Conservation (phyloP, 2,797 vertebrate species). For the Macroramphosus scolopax region DNA sequence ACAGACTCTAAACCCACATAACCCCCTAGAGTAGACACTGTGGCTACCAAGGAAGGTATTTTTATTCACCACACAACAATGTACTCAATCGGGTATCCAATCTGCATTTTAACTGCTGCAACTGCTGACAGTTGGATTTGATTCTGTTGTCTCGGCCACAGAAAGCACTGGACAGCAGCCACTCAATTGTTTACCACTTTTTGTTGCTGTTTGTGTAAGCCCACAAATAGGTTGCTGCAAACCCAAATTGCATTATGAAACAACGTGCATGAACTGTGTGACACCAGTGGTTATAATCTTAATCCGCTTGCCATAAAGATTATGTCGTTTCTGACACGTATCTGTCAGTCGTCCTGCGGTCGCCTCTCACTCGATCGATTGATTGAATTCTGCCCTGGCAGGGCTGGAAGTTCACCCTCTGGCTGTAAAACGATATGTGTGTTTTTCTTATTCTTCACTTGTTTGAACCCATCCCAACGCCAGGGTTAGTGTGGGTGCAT, state of each 20-base stretch:
- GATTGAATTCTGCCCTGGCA: slow-evolving; percentile 14
- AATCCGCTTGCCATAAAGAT: neutral
- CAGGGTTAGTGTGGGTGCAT: slow-evolving; percentile 16
- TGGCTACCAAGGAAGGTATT: slow-evolving; percentile 3
- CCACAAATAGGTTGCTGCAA: slow-evolving; percentile 1
- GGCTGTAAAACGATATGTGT: slow-evolving; percentile 13
- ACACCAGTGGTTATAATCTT: neutral
- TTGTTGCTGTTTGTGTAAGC: slow-evolving; percentile 7
- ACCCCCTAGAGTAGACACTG: neutral
- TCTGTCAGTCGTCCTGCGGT: slow-evolving; percentile 1
- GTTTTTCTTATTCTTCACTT: slow-evolving; percentile 33
- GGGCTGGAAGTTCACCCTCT: slow-evolving; percentile 3
- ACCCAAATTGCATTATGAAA: slow-evolving; percentile 1
- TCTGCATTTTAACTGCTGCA: slow-evolving; percentile 21
- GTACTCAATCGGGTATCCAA: slow-evolving; percentile 11
- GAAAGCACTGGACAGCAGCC: slow-evolving; percentile 57
- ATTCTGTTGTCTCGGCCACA: slow-evolving; percentile 49
- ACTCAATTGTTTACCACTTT: slow-evolving; percentile 49
- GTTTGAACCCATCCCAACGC: slow-evolving; percentile 57
- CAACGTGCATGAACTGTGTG: neutral
- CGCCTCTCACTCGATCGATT: slow-evolving; percentile 6
- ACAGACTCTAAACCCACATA: neutral
- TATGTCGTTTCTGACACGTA: slow-evolving; percentile 7
- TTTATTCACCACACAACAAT: slow-evolving; percentile 8
- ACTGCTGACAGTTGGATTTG: slow-evolving; percentile 67